Evolutionary conservation across 2,888 invertebrate genomes (phyloP), one percentile per base, ranked within the genome.

Genomic region (Stenurella melanura): DNA sequence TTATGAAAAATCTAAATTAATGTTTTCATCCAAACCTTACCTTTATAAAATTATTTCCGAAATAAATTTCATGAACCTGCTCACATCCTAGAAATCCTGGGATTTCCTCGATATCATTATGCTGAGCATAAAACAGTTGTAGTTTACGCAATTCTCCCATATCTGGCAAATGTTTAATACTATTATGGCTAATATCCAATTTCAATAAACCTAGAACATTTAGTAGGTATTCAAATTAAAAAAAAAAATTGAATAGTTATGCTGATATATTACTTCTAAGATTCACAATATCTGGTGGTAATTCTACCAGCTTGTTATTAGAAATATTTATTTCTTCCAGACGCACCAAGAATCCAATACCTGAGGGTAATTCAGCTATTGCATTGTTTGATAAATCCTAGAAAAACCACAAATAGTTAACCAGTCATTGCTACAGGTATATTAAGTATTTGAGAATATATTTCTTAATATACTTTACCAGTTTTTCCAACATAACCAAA

Each of bases 361-460:
- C 96, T 80, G 93, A 91, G 30, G 97, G 96, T 87, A 98, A 88
- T 78, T 89, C 90, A 81, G 91, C 91, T 89, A 97, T 89, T 85
- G 93, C 91, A 90, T 96, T 97, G 90, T 94, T 91, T 50, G 96
- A 95, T 83, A 96, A 89, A 90, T 96, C 95, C 96, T 96, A 89
- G 75, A 90, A 67, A 67, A 21, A 26, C 11, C 9, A 58, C 21
- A 58, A 58, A 10, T 58, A 19, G 3, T 21, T 38, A 42, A 42
- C 42, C 42, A 42, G 4, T 57, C n/a, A 56, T 26, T 26, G 21
- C 4, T 26, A 26, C 21, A 26, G n/a, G n/a, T 50, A 50, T 9
- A 9, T 50, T 50, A 50, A 50, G 50, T 18, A 76, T 66, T 61
- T 71, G 18, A 61, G 6, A 17, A 56, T 57, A 57, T 57, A 18